Evolutionary conservation across 2,888 invertebrate species (phyloP).

Genomic region (Nezara viridula): DNA sequence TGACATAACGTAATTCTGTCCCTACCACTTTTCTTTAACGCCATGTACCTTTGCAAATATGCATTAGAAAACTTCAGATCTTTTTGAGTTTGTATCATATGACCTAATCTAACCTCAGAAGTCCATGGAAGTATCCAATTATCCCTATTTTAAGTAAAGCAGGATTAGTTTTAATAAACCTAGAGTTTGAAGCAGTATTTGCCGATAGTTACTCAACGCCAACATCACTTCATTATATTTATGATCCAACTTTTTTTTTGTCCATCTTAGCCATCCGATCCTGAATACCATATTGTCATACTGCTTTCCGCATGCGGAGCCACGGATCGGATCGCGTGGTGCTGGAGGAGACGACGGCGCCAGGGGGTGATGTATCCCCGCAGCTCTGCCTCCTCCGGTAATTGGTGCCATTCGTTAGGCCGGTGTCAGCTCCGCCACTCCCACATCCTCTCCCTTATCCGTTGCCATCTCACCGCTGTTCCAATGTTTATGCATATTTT

Average conservation of each 20-base stretch:
- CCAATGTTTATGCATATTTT: conserved; percentile 35
- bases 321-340: not conserved
- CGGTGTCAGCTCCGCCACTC: conserved; percentile 35
- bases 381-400: conserved; percentile 10
- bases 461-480: not conserved
- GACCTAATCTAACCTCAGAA: no score
- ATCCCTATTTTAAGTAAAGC: no score
- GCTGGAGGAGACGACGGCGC: not conserved
- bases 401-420: conserved; percentile 53
- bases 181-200: no score
- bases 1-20: no score
- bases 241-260: not conserved
- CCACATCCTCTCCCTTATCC: conserved; percentile 47
- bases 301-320: not conserved
- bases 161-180: no score
- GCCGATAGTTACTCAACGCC: no score
- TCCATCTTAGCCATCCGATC: not conserved
- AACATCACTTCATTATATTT: not conserved
- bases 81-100: no score
- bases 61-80: no score
- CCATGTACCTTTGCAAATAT: no score
- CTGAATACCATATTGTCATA: not conserved
- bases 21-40: no score
- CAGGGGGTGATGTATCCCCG: not conserved
- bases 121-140: no score